Percentiles rank a stretch among this genome's conserved stretches.
Conservation (phyloP, 37 sponge, comb jelly and placozoan genomes). For the Tethya wilhelma region DNA sequence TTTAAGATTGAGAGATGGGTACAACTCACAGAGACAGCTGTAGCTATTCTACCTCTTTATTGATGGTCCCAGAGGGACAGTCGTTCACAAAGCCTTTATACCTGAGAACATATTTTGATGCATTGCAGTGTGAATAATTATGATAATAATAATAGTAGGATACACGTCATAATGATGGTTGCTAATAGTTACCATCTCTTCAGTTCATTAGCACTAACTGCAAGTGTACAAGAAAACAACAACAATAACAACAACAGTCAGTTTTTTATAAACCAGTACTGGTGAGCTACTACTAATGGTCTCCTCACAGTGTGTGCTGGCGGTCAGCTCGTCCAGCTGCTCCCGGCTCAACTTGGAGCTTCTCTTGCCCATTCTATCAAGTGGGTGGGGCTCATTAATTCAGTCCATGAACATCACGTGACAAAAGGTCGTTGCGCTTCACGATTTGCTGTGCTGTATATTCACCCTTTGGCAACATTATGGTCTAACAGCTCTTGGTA, state of each 20-base stretch:
- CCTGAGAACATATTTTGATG: constrained; percentile 24
- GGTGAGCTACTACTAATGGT: background rate
- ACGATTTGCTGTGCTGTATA: no score
- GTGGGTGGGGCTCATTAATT: constrained; percentile 41
- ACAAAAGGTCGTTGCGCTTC: no score
- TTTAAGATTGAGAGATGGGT: background rate
- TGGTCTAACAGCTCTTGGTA: no score
- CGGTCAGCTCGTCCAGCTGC: constrained; percentile 56
- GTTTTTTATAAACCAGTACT: no score
- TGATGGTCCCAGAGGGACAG: constrained; percentile 76
- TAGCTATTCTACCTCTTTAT: constrained; percentile 33
- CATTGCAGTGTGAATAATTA: background rate
- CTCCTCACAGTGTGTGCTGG: constrained; percentile 77
- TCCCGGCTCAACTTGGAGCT: constrained; percentile 57
- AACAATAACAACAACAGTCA: no score
- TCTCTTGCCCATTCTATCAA: constrained; percentile 66
- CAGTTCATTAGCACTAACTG: constrained; percentile 71
- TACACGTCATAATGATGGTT: background rate
- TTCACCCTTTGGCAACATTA: no score
- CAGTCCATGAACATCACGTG: no score
- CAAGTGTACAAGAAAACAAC: background rate
- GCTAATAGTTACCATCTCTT: constrained; percentile 54
- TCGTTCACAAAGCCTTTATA: constrained; percentile 79
- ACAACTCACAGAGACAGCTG: background rate
- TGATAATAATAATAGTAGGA: background rate